Evolutionary conservation across 2,113 vertebrate species (phyloP).

Genomic region (Corapipo altera): DNA sequence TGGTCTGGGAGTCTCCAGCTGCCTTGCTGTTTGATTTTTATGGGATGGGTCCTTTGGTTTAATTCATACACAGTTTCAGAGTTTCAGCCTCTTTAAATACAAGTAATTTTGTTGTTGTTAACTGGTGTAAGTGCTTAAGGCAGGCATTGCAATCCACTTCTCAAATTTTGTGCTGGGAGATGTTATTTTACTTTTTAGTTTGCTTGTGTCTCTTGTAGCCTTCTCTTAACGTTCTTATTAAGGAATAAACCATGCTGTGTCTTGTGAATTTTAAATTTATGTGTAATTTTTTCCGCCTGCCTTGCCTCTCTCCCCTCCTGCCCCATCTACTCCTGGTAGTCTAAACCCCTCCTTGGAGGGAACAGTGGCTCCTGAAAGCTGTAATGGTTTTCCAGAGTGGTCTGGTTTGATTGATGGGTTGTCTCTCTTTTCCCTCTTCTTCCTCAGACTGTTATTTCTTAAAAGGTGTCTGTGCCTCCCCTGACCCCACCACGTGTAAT

Average conservation of each 20-base stretch:
- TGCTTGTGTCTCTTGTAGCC: not conserved
- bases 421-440: not conserved
- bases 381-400: not conserved
- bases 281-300: not conserved
- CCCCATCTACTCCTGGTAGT: not conserved
- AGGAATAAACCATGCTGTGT: not conserved
- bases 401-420: not conserved
- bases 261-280: not conserved
- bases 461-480: not conserved
- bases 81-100: not conserved
- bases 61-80: fast-evolving
- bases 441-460: not conserved
- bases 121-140: not conserved
- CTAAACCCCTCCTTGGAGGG: not conserved
- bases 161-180: not conserved
- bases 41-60: not conserved
- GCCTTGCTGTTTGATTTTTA: fast-evolving
- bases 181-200: not conserved
- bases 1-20: fast-evolving
- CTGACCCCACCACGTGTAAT: not conserved
- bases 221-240: not conserved
- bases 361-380: not conserved
- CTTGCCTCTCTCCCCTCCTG: not conserved
- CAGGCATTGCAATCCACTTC: not conserved
- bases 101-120: not conserved